Evolutionary conservation across 2,888 invertebrate genomes (phyloP).

Genomic region (Matsumyia berberina): DNA sequence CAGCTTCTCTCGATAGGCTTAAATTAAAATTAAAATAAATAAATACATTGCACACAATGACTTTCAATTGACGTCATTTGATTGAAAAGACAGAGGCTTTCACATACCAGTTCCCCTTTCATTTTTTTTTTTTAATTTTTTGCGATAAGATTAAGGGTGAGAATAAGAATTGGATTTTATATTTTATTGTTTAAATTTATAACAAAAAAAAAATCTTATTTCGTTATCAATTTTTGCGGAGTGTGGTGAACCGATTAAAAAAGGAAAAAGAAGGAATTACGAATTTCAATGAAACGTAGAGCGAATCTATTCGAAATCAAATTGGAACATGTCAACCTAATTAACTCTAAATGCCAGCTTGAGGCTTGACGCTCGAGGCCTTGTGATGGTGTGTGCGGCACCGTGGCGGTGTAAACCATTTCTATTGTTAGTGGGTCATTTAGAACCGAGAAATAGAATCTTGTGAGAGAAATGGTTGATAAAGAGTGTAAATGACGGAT

Average conservation of each 20-base stretch:
- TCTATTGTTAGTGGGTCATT: constrained; percentile 18
- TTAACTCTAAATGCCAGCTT: neutral
- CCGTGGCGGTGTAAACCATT: neutral
- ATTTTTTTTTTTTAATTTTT: neutral
- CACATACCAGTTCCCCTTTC: constrained; percentile 40
- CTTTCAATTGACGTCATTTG: constrained; percentile 62
- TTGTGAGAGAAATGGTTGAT: neutral
- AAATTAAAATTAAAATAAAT: constrained; percentile 14
- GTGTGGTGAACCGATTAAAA: neutral
- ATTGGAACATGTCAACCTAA: constrained; percentile 32
- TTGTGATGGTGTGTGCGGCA: neutral
- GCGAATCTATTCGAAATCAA: constrained; percentile 29
- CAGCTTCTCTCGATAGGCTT: neutral
- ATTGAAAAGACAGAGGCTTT: constrained; percentile 38
- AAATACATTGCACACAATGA: constrained; percentile 33
- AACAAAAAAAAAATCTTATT: too few species aligned
- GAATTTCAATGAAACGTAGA: neutral
- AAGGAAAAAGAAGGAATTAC: neutral
- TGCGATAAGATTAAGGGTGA: constrained; percentile 49
- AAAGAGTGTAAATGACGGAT: neutral
- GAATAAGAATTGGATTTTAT: constrained; percentile 17
- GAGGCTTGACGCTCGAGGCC: neutral
- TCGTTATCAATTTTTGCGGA: constrained; percentile 10
- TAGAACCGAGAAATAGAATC: neutral
- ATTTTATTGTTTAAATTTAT: constrained; percentile 3